Evolutionary conservation across 1,140 invertebrate species (phyloP).

Genomic region (Cepaea nemoralis): DNA sequence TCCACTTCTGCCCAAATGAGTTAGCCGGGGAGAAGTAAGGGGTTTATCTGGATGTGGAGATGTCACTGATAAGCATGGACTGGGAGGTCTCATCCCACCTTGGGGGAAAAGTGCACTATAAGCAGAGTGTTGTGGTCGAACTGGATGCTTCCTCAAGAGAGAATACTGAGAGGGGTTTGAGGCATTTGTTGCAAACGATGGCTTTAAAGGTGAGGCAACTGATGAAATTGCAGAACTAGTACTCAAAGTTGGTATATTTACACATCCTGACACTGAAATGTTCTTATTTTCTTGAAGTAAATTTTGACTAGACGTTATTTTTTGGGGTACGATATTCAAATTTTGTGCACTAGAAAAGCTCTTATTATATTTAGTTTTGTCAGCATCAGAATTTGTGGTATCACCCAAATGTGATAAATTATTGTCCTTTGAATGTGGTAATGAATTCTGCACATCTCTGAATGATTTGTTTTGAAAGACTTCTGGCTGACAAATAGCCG

Average conservation of each 20-base stretch:
- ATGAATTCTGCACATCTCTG: background rate
- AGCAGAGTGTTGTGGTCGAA: background rate
- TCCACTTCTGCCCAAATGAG: background rate
- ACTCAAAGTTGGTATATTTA: background rate
- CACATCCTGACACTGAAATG: background rate
- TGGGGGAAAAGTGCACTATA: conserved; percentile 32
- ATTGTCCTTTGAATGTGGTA: background rate
- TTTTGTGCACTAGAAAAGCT: background rate
- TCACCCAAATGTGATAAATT: background rate
- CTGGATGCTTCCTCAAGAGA: background rate
- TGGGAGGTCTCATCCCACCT: conserved; percentile 23
- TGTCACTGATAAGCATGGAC: background rate
- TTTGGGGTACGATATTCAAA: background rate
- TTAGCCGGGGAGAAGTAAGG: background rate
- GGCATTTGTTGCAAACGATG: background rate
- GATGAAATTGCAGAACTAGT: background rate
- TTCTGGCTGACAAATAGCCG: background rate
- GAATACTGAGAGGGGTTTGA: background rate
- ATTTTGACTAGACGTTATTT: background rate
- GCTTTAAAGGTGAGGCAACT: background rate
- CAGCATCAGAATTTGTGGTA: too few species aligned
- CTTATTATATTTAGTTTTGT: too few species aligned
- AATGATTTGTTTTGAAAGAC: conserved; percentile 9
- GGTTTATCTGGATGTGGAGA: conserved; percentile 7
- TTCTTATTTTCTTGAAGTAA: background rate